Conservation (phyloP, 2,888 invertebrate genomes). For the Drosophila imparisetae region DNA sequence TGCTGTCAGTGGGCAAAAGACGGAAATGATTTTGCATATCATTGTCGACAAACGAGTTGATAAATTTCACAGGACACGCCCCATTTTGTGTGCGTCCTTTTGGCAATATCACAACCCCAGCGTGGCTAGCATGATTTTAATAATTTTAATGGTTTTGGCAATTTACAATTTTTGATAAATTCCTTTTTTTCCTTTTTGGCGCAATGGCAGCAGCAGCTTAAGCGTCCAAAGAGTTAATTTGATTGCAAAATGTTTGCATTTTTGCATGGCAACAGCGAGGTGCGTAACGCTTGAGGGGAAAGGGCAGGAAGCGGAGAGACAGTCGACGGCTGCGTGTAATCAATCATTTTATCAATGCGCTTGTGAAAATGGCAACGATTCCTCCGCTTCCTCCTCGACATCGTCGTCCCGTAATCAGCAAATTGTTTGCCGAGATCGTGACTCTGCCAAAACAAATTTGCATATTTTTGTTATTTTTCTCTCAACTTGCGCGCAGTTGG, state of each 20-base stretch:
- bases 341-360: conserved; percentile 83
- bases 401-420: conserved; percentile 73
- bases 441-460: conserved; percentile 78
- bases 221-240: conserved; percentile 79
- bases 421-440: conserved; percentile 78
- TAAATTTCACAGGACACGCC: conserved; percentile 75
- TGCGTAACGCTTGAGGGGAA: conserved; percentile 2
- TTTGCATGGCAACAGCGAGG: conserved; percentile 48
- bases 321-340: conserved; percentile 76
- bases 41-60: conserved; percentile 58
- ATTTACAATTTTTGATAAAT: conserved; percentile 82
- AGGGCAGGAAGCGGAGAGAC: conserved; percentile 15
- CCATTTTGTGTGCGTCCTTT: conserved; percentile 36
- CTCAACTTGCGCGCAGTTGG: conserved; percentile 64
- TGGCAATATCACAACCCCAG: conserved; percentile 21
- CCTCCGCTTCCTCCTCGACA: conserved; percentile 41
- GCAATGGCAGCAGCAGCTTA: conserved; percentile 58
- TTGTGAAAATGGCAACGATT: conserved; percentile 81
- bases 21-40: conserved; percentile 74
- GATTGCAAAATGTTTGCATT: conserved; percentile 79
- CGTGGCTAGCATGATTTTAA: conserved; percentile 77
- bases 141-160: conserved; percentile 83
- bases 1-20: conserved; percentile 33
- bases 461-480: conserved; percentile 78
- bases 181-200: conserved; percentile 64